Evolutionary conservation across 1,140 invertebrate species (phyloP).

Genomic region (Cotesia glomerata): DNA sequence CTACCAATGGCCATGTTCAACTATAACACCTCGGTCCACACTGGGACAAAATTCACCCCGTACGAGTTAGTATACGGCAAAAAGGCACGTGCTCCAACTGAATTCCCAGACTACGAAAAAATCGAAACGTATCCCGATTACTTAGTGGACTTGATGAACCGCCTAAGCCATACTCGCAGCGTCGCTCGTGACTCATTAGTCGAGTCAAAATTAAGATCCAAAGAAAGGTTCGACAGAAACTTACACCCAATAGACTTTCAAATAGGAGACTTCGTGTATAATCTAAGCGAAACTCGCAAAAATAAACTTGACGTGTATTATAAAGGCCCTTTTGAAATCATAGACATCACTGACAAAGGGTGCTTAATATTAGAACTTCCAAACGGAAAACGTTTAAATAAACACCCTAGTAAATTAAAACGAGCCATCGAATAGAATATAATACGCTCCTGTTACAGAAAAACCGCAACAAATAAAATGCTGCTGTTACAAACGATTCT

Average conservation of each 20-base stretch:
- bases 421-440: background rate
- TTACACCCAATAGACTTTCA: background rate
- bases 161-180: background rate
- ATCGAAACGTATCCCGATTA: background rate
- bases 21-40: conserved; percentile 12
- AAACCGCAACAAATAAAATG: too few species aligned
- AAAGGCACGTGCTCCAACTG: background rate
- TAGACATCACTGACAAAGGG: background rate
- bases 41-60: conserved; percentile 1
- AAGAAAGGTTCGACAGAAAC: background rate
- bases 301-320: conserved; percentile 1
- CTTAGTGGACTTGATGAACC: background rate
- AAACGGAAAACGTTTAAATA: conserved; percentile 4
- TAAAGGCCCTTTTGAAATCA: background rate
- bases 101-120: background rate
- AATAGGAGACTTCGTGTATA: background rate
- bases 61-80: conserved; percentile 9
- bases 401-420: background rate
- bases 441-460: too few species aligned
- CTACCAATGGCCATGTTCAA: conserved; percentile 9
- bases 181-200: background rate
- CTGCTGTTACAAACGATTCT: too few species aligned
- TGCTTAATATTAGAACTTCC: conserved; percentile 7
- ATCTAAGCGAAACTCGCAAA: background rate
- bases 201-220: background rate